These are phyloP conservation scores for Heterodera filipjevi DNA, from an alignment of 2,888 invertebrate species.

Conservation along the genomic window DNA sequence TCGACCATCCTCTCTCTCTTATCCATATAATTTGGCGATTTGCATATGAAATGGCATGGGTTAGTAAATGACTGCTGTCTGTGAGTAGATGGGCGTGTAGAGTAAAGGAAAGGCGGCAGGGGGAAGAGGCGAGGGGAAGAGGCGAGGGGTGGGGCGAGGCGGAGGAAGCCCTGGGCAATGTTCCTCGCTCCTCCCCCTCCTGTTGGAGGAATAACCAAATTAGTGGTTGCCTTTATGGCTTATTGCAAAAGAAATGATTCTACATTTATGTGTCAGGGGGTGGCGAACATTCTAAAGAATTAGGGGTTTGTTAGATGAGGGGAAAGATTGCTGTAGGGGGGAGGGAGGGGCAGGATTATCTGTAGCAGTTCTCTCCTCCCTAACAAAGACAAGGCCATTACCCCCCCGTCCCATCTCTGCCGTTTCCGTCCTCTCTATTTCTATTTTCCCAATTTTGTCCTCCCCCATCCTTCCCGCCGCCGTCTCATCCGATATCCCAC, in stretches of 20 bases:
- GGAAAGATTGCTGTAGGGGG: background rate
- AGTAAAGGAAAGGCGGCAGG: background rate
- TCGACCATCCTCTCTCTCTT: background rate
- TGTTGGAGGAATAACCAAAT: background rate
- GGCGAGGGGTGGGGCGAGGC: background rate
- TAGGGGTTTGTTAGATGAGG: background rate
- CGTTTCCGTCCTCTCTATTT: background rate
- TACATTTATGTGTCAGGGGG: too few species aligned
- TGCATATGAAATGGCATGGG: constrained; percentile 12
- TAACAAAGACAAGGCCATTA: constrained; percentile 4
- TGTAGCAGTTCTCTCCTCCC: background rate
- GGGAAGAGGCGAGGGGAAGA: background rate
- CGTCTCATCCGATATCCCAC: background rate
- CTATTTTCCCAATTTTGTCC: background rate
- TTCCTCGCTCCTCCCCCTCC: background rate
- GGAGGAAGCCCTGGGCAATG: background rate
- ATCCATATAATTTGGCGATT: constrained; percentile 11
- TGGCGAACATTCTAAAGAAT: background rate
- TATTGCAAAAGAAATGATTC: background rate
- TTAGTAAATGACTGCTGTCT: background rate
- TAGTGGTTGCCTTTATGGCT: background rate
- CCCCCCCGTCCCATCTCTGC: background rate
- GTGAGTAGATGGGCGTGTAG: background rate
- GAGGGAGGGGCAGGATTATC: background rate
- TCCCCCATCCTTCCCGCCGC: background rate